Evolutionary conservation across 2,888 invertebrate species (phyloP), one percentile per base, ranked within the genome.

Genomic region (Marasmarcha lunaedactyla): DNA sequence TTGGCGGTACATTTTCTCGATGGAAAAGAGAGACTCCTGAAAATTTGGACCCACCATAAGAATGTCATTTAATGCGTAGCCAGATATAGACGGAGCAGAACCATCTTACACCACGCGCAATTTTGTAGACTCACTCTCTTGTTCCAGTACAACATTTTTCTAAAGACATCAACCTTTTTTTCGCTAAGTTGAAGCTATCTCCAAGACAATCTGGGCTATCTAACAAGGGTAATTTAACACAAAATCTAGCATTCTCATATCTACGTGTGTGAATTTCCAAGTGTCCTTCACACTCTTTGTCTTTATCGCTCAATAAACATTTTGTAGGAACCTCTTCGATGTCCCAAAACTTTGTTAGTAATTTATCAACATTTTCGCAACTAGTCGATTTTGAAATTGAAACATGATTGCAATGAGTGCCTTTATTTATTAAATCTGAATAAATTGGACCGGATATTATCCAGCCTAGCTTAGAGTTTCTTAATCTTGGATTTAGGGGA

Each of bases 21-120:
- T 52, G 9, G 46, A 39, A 30, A 56, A 47, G 1, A 69, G 42
- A 13, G 60, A 57, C 4, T 53, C 48, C 38, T 69, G 61, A 0
- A 67, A 36, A 1, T 46, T 50, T 1, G 68, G 59, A 1, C 45
- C 46, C 25, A 44, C 47, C 39, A 49, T 42, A 9, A 59, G 47
- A 0, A 48, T 40, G 14, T 65, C 59, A 34, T 70, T 71, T 1
- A 68, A 34, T 2, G 65, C 62, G 3, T 39, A 13, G 0, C 57
- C 60, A 0, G 49, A 46, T 0, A 44, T 33, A 1, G 58, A 39
- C 15, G 43, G 46, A 2, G 48, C 47, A 0, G 60, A 59, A 0
- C 53, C 61, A 27, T 63, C 56, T 43, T 59, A 62, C 0, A 65
- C 63, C 0, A 64, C 59, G 4, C 60, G 37, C 0, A 59, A 14